phyloP scores from a whole-genome alignment of 2,113 vertebrate species.

The Microcebus ravelobensis region DNA sequence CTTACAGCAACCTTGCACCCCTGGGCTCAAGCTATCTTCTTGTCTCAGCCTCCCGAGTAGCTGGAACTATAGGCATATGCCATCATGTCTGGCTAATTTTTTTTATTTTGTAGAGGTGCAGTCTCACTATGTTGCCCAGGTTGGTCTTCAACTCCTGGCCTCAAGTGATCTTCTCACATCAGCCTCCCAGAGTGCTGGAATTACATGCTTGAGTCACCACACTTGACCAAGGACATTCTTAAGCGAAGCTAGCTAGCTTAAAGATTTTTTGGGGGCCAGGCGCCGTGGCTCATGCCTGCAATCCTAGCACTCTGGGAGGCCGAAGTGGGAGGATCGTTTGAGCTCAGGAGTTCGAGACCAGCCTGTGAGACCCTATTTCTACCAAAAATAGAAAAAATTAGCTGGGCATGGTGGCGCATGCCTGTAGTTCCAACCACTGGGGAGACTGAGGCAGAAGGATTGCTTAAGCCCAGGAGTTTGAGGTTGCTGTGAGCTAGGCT shows the following conservation, averaged over 20 bases:
- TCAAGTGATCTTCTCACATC: background rate
- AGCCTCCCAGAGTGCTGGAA: background rate
- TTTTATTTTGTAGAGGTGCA: background rate
- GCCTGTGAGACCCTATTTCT: too few relatives aligned
- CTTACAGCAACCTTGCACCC: background rate
- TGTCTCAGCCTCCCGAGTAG: background rate
- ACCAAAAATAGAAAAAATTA: too few relatives aligned
- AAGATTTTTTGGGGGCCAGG: background rate
- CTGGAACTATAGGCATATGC: background rate
- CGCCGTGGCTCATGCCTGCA: too few relatives aligned
- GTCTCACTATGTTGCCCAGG: background rate
- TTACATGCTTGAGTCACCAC: background rate
- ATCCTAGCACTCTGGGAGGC: too few relatives aligned
- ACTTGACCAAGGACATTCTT: background rate
- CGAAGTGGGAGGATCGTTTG: too few relatives aligned
- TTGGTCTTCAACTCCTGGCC: background rate
- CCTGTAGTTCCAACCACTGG: too few relatives aligned
- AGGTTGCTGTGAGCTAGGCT: too few relatives aligned
- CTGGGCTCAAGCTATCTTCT: too few relatives aligned
- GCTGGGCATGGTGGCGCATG: too few relatives aligned
- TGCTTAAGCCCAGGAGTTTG: too few relatives aligned
- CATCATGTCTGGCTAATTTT: background rate
- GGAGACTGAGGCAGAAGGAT: too few relatives aligned
- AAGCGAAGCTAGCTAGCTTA: background rate
- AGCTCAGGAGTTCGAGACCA: too few relatives aligned